Evolutionary conservation across 2,113 vertebrate genomes (phyloP).

Genomic region (Sylvietta virens): DNA sequence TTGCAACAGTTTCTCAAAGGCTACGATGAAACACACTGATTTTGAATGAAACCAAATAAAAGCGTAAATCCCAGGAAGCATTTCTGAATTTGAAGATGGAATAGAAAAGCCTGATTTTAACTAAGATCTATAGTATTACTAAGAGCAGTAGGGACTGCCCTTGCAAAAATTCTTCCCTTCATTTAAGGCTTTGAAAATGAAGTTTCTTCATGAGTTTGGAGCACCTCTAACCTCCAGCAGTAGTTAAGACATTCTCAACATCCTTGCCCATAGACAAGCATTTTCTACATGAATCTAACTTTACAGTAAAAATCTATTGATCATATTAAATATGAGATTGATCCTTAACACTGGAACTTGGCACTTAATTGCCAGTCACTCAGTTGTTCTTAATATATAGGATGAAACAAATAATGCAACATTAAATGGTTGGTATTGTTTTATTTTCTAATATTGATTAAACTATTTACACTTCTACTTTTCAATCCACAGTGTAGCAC

Average conservation of each 20-base stretch:
- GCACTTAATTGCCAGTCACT: background rate
- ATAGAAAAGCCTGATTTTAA: background rate
- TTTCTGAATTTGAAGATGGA: background rate
- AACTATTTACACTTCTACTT: constrained; percentile 77
- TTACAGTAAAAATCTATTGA: background rate
- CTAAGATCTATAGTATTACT: background rate
- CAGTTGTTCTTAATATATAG: background rate
- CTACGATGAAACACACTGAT: background rate
- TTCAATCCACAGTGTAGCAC: constrained; percentile 72
- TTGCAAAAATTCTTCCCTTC: background rate
- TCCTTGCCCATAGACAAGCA: background rate
- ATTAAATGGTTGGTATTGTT: constrained; percentile 65
- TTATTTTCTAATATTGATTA: constrained; percentile 80
- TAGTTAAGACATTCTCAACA: background rate
- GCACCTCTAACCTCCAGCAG: background rate
- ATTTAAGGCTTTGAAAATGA: constrained; percentile 18
- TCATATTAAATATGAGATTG: background rate
- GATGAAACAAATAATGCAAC: constrained; percentile 67
- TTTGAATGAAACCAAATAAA: background rate
- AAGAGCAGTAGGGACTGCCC: background rate
- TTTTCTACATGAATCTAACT: background rate
- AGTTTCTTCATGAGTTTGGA: background rate
- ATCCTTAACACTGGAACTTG: background rate
- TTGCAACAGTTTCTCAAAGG: background rate
- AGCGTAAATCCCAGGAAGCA: background rate